phyloP scores from a whole-genome alignment of 1,140 invertebrate species.

The Capitella teleta region DNA sequence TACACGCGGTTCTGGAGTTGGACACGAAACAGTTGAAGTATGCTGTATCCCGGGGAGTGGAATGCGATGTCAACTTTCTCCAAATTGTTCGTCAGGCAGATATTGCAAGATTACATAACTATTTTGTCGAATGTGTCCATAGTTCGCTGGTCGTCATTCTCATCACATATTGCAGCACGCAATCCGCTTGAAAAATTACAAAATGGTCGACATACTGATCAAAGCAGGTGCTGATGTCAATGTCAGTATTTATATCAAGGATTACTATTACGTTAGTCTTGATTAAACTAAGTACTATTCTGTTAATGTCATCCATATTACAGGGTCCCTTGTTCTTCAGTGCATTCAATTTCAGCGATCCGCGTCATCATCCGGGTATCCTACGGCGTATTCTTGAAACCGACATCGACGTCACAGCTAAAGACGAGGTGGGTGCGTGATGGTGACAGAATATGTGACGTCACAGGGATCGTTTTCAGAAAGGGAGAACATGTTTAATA shows the following conservation, averaged over 20 bases:
- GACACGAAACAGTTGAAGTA: background rate
- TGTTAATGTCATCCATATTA: conserved; percentile 3
- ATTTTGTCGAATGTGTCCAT: too few relatives aligned
- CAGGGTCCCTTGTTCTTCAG: too few relatives aligned
- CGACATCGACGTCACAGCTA: background rate
- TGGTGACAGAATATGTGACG: too few relatives aligned
- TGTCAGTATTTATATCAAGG: conserved; percentile 19
- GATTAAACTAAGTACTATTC: too few relatives aligned
- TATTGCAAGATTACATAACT: background rate
- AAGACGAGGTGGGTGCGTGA: background rate
- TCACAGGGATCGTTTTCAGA: too few relatives aligned
- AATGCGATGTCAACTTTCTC: conserved; percentile 4
- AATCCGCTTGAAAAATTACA: conserved; percentile 19
- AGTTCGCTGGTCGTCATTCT: too few relatives aligned
- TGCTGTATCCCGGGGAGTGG: background rate
- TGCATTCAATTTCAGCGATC: too few relatives aligned
- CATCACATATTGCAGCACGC: conserved; percentile 29
- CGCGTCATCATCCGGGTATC: background rate
- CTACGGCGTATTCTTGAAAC: background rate
- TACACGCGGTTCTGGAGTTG: background rate
- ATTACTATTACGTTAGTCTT: conserved; percentile 4
- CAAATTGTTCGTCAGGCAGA: background rate
- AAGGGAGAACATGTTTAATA: conserved; percentile 28
- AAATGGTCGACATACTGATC: conserved; percentile 24
- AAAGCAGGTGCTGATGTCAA: conserved; percentile 30